Conservation (phyloP, 2,113 vertebrate genomes). For the Telmatochromis sp. region DNA sequence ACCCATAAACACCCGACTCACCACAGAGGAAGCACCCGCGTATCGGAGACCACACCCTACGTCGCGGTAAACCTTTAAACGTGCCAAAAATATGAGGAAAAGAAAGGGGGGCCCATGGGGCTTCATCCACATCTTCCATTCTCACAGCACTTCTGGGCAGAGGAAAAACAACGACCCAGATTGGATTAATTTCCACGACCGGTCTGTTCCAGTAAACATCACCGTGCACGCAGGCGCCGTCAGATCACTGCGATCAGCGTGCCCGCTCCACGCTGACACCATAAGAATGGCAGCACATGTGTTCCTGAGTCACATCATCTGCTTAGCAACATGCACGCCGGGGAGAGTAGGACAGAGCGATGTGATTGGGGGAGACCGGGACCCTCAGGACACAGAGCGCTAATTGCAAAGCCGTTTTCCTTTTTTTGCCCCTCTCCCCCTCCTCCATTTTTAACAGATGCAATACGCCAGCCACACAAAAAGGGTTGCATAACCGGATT, state of each 20-base stretch:
- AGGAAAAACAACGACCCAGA: constrained; percentile 11
- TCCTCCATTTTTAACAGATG: constrained; percentile 60
- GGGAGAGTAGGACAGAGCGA: constrained; percentile 39
- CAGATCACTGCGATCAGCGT: constrained; percentile 19
- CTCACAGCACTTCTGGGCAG: neutral
- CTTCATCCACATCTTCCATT: neutral
- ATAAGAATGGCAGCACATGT: constrained; percentile 35
- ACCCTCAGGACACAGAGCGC: constrained; percentile 57
- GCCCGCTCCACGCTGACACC: constrained; percentile 27
- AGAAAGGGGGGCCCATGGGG: neutral
- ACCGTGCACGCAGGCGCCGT: neutral
- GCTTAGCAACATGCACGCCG: constrained; percentile 64
- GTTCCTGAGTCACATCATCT: constrained; percentile 65
- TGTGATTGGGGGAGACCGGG: constrained; percentile 67
- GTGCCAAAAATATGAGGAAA: neutral
- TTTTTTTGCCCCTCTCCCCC: neutral
- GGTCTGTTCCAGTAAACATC: constrained; percentile 46
- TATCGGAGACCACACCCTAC: constrained; percentile 48
- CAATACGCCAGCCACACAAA: constrained; percentile 48
- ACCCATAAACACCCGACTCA: constrained; percentile 60
- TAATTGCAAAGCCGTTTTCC: constrained; percentile 67
- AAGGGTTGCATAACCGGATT: constrained; percentile 68
- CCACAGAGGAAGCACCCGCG: constrained; percentile 54
- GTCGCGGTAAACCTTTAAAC: constrained; percentile 25
- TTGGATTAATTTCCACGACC: constrained; percentile 29